These are phyloP conservation scores for Pica pica DNA, from an alignment of 2,113 vertebrate species.

Conservation along the genomic window DNA sequence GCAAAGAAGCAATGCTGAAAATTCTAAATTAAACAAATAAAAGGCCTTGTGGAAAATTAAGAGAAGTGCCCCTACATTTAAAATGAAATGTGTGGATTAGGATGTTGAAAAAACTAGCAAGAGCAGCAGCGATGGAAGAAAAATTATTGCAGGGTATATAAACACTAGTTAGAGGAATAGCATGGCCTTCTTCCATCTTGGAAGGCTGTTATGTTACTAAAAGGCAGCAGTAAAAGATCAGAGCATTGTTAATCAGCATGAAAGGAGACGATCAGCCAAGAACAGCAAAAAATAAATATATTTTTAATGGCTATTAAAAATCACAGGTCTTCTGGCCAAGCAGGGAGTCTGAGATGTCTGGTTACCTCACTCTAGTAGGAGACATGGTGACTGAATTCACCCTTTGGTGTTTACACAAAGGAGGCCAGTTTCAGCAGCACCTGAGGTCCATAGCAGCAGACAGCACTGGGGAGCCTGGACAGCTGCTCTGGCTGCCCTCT, in stretches of 20 bases:
- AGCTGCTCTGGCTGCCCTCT: not conserved
- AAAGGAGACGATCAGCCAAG: slow-evolving; percentile 43
- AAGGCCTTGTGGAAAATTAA: not conserved
- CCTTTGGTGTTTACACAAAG: not conserved
- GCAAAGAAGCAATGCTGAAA: not conserved
- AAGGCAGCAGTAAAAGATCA: slow-evolving; percentile 50
- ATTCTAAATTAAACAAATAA: not conserved
- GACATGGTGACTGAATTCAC: not conserved
- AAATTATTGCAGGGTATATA: slow-evolving; percentile 39
- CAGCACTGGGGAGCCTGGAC: not conserved
- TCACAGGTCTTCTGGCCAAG: slow-evolving; percentile 15
- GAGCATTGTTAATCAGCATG: slow-evolving; percentile 50
- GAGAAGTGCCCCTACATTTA: not conserved
- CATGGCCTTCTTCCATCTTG: slow-evolving; percentile 33
- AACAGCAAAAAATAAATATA: slow-evolving; percentile 37
- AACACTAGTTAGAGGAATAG: slow-evolving; percentile 30
- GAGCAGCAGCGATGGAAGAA: slow-evolving; percentile 1
- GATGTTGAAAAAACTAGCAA: not conserved
- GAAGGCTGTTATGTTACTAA: slow-evolving; percentile 39
- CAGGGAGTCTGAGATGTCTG: slow-evolving; percentile 4
- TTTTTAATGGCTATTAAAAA: slow-evolving; percentile 50
- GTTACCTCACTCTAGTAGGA: slow-evolving; percentile 33
- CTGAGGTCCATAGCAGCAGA: not conserved
- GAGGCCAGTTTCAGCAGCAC: not conserved
- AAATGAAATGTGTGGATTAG: not conserved